Evolutionary conservation across 2,888 invertebrate species (phyloP), one percentile per base, ranked within the genome.

Genomic region (Omphaloscelis lunosa): DNA sequence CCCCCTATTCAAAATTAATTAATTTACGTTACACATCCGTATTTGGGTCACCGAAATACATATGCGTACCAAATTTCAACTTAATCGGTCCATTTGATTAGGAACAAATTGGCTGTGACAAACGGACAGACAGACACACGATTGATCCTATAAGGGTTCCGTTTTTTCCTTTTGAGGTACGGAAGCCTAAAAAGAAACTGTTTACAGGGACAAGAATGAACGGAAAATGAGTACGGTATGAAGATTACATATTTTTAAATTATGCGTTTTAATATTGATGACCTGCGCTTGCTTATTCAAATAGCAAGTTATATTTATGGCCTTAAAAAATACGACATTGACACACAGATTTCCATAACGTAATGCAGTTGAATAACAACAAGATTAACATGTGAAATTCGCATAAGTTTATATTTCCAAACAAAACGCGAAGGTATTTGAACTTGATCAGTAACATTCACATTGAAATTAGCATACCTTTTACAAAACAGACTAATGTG

Each of bases 191-290:
- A n/a, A 9, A 4, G 15, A 71, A 20, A 2, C 9, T 23, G 6
- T 59, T 39, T 34, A 61, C 17, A 27, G 17, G 1, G 12, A 27
- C 34, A 51, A 29, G 6, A 34, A 39, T 29, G 1, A 67, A 61
- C 29, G 29, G 20, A 41, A 67, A 62, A 45, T 17, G 12, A 45
- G 17, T 27, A 71, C 1, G 17, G 20, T 45, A 53, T n/a, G 9
- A 56, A 12, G 23, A 53, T 58, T 34, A 27, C 23, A 66, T 51
- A 62, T 29, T 29, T 39, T 51, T n/a, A 45, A 53, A 69, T 75
- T 65, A 65, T 80, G 34, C 23, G 45, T 63, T 61, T 74, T 23
- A 63, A 75, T 81, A 79, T 75, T 81, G 48, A 80, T 82, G 59
- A 79, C 53, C 12, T 8, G 51, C n/a, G 23, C 39, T 68, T 65